Evolutionary conservation across 2,888 invertebrate species (phyloP), one percentile per base, ranked within the genome.

Genomic region (Hyppa rectilinea): DNA sequence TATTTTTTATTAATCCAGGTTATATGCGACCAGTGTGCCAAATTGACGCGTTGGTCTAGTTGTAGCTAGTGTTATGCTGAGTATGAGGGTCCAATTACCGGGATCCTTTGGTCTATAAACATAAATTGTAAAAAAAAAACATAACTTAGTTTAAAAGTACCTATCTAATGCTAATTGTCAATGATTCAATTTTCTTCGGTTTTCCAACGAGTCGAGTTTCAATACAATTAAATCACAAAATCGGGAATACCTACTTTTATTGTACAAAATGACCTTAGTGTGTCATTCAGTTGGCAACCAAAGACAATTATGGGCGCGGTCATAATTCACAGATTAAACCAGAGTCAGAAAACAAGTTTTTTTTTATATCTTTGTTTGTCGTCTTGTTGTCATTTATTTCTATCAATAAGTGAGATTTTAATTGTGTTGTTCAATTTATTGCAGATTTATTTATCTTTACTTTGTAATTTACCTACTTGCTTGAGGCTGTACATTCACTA

Each of bases 291-390:
- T 75, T 74, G 67, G 63, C 58, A 84, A 80, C 83, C 60, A 68
- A 47, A 65, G 68, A 75, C 66, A 78, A 58, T 49, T 62, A 68
- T 74, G 68, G 81, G 73, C 56, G 82, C 66, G 83, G 72, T 74
- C 69, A 75, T 78, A 75, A 78, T 59, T 69, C 38, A 81, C 78
- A 67, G 82, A 84, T 85, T 83, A 81, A 85, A 81, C 71, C 70
- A 73, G 74, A 84, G 58, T 59, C 81, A 81, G 85, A 86, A 85
- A 87, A 89, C 86, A 85, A 85, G 87, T 86, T 80, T 83, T 66
- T 87, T 84, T 72, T 74, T 60, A 86, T 87, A 80, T 75, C 82
- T 85, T 87, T 88, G 87, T 88, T 88, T 88, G 85, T 87, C 83
- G 73, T 69, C 66, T 72, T 69, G 80, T 78, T 87, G 82, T 84